Evolutionary conservation across 2,113 vertebrate species (phyloP).

Genomic region (Psittacula cyanocephala): DNA sequence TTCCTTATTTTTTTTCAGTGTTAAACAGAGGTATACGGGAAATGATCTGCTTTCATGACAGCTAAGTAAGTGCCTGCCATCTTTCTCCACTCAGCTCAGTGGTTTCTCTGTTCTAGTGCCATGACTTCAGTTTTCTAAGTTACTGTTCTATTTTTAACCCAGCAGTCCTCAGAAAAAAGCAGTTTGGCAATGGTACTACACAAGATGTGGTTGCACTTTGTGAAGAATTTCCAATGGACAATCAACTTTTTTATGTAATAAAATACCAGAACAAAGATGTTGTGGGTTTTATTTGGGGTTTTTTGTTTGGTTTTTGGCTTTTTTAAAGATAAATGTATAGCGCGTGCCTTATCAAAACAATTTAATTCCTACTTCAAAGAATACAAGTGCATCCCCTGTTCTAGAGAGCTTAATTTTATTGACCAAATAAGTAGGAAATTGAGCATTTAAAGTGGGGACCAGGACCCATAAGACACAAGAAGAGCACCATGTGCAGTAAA

Average conservation of each 20-base stretch:
- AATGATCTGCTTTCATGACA: neutral
- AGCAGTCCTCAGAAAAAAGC: neutral
- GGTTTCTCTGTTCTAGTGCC: neutral
- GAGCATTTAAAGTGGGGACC: neutral
- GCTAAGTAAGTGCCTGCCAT: neutral
- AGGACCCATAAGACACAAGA: neutral
- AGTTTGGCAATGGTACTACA: neutral
- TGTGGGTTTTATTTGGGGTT: neutral
- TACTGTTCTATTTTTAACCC: neutral
- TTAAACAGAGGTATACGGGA: neutral
- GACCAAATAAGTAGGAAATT: neutral
- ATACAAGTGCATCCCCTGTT: neutral
- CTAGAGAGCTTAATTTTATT: neutral
- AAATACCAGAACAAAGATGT: neutral
- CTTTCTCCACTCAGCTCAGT: neutral
- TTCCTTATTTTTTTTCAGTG: neutral
- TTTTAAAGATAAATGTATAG: neutral
- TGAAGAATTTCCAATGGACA: conserved; percentile 13
- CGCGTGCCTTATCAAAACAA: neutral
- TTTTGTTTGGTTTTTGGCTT: no score
- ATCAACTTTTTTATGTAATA: conserved; percentile 26
- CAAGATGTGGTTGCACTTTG: neutral
- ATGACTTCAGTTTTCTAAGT: neutral
- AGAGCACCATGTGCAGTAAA: no score
- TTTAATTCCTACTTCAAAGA: neutral